phyloP scores from a whole-genome alignment of 30 jellyfish, hydroid and myxozoan genomes.

The Rhopilema esculentum region DNA sequence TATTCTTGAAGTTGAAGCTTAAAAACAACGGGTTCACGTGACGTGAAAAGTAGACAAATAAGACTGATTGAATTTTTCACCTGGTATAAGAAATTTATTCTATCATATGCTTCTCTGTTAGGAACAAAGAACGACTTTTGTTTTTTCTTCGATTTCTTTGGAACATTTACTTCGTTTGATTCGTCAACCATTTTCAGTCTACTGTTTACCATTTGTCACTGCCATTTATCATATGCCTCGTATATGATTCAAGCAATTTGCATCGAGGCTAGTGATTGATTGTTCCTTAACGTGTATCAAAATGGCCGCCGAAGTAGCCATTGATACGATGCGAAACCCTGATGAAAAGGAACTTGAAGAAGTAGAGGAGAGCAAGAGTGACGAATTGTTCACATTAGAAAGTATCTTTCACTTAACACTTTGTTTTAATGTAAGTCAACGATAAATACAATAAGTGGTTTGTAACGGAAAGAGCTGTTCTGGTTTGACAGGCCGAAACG shows the following conservation, averaged over 20 bases:
- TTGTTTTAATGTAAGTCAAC: not conserved
- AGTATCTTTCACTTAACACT: conserved; percentile 31
- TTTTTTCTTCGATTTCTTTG: conserved; percentile 4
- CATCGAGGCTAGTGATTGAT: not conserved
- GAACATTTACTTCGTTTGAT: not conserved
- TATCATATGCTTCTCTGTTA: conserved; percentile 68
- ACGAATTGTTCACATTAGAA: conserved; percentile 62
- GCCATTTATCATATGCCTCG: not conserved
- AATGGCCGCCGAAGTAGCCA: conserved; percentile 50
- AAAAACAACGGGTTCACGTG: not conserved
- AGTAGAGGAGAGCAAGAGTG: not conserved
- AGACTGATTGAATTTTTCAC: conserved; percentile 1
- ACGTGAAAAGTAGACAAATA: not conserved
- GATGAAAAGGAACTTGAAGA: conserved; percentile 20
- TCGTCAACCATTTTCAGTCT: conserved; percentile 13
- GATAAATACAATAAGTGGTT: not conserved
- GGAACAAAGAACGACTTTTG: conserved; percentile 27
- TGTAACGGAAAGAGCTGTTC: not conserved
- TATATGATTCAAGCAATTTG: too few species aligned
- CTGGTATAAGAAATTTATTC: conserved; percentile 64
- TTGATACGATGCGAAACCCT: not conserved
- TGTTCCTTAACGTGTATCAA: conserved; percentile 53
- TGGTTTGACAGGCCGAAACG: too few species aligned
- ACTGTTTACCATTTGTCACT: not conserved
- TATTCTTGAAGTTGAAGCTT: not conserved